Evolutionary conservation across 2,888 invertebrate species (phyloP).

Genomic region (Bembecia ichneumoniformis): DNA sequence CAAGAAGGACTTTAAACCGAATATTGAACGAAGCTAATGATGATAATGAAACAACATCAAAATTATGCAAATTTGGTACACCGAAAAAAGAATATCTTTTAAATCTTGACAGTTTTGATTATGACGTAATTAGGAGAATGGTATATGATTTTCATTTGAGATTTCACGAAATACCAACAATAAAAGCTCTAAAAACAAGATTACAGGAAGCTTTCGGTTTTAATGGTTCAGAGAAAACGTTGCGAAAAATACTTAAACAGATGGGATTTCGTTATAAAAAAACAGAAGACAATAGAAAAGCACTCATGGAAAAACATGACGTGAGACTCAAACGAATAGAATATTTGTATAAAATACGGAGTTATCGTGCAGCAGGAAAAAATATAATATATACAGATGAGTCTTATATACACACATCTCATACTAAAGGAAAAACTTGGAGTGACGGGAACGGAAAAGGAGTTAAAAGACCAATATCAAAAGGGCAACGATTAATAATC

Average conservation of each 20-base stretch:
- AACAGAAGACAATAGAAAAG: slow-evolving; percentile 1
- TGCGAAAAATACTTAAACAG: slow-evolving; percentile 2
- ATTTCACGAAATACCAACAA: slow-evolving; percentile 1
- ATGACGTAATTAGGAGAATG: slow-evolving; percentile 1
- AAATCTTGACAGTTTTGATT: slow-evolving; percentile 2
- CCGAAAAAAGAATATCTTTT: slow-evolving; percentile 1
- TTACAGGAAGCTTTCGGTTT: background rate
- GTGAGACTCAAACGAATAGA: slow-evolving; percentile 1
- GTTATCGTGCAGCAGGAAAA: slow-evolving; percentile 1
- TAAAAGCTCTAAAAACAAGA: slow-evolving; percentile 1
- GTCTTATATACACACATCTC: background rate
- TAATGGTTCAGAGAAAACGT: slow-evolving; percentile 1
- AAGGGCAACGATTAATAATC: no score
- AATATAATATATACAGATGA: background rate
- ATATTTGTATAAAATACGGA: slow-evolving; percentile 2
- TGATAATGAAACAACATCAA: background rate
- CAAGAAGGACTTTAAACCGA: slow-evolving; percentile 2
- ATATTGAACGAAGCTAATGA: background rate
- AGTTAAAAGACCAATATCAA: no score
- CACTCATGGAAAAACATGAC: slow-evolving; percentile 3
- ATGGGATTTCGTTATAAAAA: slow-evolving; percentile 2
- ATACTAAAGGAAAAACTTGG: no score
- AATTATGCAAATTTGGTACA: background rate
- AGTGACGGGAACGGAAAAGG: no score
- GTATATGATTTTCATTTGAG: slow-evolving; percentile 4